A percentile compares a stretch with the other conserved stretches of the same genome.
Conservation (phyloP, 2,113 vertebrate species). For the Platysternon megacephalum region DNA sequence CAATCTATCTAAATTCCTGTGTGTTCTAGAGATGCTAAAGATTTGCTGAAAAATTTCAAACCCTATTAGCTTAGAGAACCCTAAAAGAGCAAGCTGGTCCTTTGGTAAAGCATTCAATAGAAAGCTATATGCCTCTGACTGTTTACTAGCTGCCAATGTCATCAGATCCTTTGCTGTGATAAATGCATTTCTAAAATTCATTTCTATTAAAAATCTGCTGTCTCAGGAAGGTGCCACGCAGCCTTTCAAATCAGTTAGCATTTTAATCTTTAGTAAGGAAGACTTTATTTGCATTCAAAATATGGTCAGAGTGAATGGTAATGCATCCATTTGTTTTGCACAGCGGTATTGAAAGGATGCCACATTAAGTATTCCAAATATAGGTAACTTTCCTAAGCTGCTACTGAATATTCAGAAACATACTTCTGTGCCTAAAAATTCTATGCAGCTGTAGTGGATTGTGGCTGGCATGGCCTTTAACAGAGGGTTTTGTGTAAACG, state of each 20-base stretch:
- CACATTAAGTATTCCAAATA: neutral
- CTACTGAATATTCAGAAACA: constrained; percentile 28
- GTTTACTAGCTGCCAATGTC: neutral
- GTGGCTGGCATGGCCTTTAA: neutral
- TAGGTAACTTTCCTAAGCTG: neutral
- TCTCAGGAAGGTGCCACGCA: constrained; percentile 11
- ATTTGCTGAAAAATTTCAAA: neutral
- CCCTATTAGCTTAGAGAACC: neutral
- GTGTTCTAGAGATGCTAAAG: neutral
- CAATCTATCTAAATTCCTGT: neutral
- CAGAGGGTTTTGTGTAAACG: neutral
- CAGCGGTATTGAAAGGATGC: neutral
- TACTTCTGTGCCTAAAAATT: constrained; percentile 9
- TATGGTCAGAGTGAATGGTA: constrained; percentile 5
- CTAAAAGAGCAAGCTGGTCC: neutral
- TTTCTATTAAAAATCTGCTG: neutral
- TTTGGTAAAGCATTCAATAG: neutral
- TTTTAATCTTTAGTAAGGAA: constrained; percentile 37
- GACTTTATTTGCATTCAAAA: constrained; percentile 31
- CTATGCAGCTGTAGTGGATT: constrained; percentile 6
- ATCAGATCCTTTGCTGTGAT: neutral
- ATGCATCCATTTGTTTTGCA: constrained; percentile 53
- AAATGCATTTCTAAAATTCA: constrained; percentile 11
- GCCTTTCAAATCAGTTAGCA: neutral
- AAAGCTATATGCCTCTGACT: neutral